Evolutionary conservation across 2,113 vertebrate species (phyloP).

Genomic region (Pelecanus crispus): DNA sequence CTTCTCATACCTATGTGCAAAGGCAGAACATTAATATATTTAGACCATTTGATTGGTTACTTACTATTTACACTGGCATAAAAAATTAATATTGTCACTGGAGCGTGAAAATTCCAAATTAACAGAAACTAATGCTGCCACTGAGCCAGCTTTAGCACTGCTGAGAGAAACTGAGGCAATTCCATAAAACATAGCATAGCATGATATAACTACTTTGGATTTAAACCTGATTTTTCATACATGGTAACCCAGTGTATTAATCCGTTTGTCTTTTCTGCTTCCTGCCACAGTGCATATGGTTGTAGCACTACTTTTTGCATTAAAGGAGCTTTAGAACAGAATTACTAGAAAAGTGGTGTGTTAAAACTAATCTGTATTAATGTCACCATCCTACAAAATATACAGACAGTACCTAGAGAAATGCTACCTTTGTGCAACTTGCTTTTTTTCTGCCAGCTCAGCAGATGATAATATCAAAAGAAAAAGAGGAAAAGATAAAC

Average conservation of each 20-base stretch:
- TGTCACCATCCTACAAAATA: background rate
- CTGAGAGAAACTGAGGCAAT: conserved; percentile 65
- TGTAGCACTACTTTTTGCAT: background rate
- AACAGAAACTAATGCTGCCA: conserved; percentile 60
- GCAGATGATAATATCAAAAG: background rate
- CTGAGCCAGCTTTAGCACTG: conserved; percentile 22
- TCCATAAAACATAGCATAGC: background rate
- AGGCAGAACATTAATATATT: conserved; percentile 69
- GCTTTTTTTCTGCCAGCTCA: background rate
- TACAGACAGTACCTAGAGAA: background rate
- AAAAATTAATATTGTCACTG: conserved; percentile 67
- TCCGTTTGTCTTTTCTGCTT: conserved; percentile 34
- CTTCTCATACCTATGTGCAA: conserved; percentile 65
- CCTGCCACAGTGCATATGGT: background rate
- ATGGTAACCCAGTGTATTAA: conserved; percentile 14
- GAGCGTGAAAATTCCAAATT: conserved; percentile 74
- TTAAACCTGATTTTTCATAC: conserved; percentile 48
- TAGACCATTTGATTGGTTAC: conserved; percentile 68
- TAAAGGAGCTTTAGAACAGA: background rate
- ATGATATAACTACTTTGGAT: conserved; percentile 7
- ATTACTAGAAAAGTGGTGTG: background rate
- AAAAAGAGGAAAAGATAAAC: background rate
- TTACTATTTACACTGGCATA: conserved; percentile 69
- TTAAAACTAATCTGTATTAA: conserved; percentile 17
- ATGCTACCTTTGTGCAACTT: background rate